These are phyloP conservation scores for Carduelis carduelis DNA, from an alignment of 2,797 vertebrate genomes.

Conservation along the genomic window DNA sequence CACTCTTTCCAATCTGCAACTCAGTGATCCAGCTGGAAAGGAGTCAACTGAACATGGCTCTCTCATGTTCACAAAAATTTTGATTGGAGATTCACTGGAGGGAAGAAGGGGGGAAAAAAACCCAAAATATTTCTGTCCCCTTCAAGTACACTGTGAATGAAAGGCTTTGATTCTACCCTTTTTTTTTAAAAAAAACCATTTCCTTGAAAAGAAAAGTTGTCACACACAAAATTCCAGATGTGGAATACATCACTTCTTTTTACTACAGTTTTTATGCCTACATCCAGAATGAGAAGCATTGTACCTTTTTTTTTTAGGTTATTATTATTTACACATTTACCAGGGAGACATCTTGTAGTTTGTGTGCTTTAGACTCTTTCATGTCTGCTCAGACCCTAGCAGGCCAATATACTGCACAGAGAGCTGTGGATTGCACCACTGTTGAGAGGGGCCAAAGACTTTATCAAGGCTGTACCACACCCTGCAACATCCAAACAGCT, in stretches of 20 bases:
- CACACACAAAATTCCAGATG: background rate
- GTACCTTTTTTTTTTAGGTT: background rate
- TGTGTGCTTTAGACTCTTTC: background rate
- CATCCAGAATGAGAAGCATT: background rate
- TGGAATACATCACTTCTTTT: background rate
- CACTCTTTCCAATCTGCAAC: background rate
- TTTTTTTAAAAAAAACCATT: background rate
- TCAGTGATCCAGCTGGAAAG: background rate
- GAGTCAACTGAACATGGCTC: background rate
- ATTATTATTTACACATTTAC: background rate
- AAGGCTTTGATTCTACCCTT: background rate
- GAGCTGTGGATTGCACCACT: background rate
- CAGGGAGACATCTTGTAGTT: background rate
- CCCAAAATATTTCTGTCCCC: background rate
- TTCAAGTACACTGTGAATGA: background rate
- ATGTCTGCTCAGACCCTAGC: background rate
- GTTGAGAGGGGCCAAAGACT: background rate
- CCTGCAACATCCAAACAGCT: background rate
- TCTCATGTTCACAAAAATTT: background rate
- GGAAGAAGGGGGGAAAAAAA: fast-evolving
- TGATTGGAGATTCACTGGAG: background rate
- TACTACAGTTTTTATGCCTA: background rate
- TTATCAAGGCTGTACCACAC: background rate
- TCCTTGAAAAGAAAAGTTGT: too few relatives aligned
- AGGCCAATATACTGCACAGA: background rate